Conservation (phyloP, 2,113 vertebrate genomes). For the Phyllostomus discolor region DNA sequence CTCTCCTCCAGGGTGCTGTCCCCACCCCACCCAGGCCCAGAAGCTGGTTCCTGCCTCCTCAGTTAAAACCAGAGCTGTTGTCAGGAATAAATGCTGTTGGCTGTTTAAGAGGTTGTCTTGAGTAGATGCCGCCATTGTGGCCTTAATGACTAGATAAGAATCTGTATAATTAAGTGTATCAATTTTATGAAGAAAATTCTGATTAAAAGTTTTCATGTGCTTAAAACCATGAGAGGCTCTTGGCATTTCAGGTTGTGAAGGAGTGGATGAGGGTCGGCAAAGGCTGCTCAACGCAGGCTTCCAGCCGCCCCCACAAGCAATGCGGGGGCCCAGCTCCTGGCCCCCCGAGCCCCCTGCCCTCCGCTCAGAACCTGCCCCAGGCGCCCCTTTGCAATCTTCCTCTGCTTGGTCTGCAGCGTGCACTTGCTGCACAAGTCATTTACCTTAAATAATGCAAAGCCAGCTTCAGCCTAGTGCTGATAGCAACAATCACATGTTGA, state of each 20-base stretch:
- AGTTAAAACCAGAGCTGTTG: neutral
- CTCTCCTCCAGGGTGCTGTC: too few species aligned
- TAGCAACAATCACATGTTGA: fast-evolving
- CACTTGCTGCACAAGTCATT: neutral
- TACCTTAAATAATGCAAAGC: neutral
- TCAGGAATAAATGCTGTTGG: neutral
- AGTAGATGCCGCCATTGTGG: fast-evolving
- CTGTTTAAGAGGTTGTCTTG: neutral
- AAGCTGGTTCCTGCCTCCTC: neutral
- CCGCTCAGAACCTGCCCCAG: fast-evolving
- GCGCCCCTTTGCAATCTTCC: neutral
- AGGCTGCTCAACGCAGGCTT: neutral
- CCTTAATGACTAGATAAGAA: neutral
- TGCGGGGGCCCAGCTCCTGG: neutral
- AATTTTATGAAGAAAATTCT: neutral
- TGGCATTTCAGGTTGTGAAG: neutral
- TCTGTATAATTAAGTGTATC: neutral
- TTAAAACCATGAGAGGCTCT: neutral
- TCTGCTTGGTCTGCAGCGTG: neutral
- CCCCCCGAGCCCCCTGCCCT: too few species aligned
- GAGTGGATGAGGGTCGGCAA: too few species aligned
- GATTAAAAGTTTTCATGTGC: neutral
- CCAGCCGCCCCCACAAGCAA: fast-evolving
- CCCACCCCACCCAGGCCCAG: neutral
- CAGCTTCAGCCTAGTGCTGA: neutral